phyloP scores from a whole-genome alignment of 2,113 vertebrate species.

The Leptodactylus fuscus region DNA sequence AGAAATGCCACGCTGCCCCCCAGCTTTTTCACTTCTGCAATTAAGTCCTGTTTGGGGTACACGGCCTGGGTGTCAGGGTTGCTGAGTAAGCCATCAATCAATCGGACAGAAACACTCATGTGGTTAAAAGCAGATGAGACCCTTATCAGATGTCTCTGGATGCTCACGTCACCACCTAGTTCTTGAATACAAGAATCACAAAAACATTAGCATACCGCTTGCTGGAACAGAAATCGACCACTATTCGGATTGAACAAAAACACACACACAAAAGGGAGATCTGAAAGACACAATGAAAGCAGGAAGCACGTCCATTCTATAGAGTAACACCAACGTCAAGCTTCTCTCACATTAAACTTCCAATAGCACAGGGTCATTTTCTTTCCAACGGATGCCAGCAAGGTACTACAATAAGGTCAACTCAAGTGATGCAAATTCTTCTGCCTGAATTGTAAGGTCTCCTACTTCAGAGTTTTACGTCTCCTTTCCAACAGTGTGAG shows the following conservation, averaged over 20 bases:
- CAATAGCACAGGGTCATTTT: not conserved
- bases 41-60: not conserved
- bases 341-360: not conserved
- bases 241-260: not conserved
- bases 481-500: no score
- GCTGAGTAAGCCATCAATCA: slow-evolving; percentile 23
- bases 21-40: slow-evolving; percentile 67
- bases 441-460: no score
- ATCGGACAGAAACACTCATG: not conserved
- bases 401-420: not conserved
- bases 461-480: no score
- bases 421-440: no score
- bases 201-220: not conserved
- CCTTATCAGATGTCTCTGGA: not conserved
- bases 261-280: not conserved
- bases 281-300: not conserved
- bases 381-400: not conserved
- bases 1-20: slow-evolving; percentile 70
- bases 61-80: not conserved
- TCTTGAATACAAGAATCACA: slow-evolving; percentile 4
- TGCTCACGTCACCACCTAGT: not conserved
- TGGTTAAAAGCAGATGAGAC: not conserved
- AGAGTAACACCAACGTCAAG: no score
- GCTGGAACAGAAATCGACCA: not conserved
- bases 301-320: not conserved